phyloP scores from a whole-genome alignment of 2,797 vertebrate genomes.

The Eulemur rubriventer region DNA sequence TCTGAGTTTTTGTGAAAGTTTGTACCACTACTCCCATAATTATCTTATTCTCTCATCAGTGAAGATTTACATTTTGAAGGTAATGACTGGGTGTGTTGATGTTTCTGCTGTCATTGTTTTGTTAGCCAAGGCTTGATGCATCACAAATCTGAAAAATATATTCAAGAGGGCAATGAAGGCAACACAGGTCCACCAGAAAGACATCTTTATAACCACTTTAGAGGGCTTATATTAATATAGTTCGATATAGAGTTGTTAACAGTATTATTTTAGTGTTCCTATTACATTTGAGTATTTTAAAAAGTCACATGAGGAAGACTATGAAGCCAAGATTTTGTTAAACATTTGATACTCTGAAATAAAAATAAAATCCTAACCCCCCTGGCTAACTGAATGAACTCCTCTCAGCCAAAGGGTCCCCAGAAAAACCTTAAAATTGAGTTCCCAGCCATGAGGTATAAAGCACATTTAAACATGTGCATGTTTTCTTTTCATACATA shows the following conservation, averaged over 20 bases:
- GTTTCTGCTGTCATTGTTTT: background rate
- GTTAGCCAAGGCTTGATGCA: background rate
- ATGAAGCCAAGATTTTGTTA: background rate
- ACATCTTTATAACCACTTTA: background rate
- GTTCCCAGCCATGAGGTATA: background rate
- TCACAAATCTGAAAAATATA: slow-evolving; percentile 11
- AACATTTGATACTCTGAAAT: background rate
- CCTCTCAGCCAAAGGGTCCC: background rate
- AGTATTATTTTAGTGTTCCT: background rate
- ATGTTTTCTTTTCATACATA: no score
- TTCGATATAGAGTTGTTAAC: background rate
- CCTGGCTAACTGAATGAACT: background rate
- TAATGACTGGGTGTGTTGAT: background rate
- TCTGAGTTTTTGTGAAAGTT: background rate
- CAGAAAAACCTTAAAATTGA: background rate
- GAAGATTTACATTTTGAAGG: background rate
- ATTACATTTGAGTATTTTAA: background rate
- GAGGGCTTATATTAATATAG: background rate
- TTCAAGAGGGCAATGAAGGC: background rate
- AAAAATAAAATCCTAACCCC: background rate
- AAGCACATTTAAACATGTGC: background rate
- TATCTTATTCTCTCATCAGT: background rate
- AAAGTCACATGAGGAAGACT: background rate
- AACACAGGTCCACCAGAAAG: background rate
- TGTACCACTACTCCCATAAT: rapidly evolving